Percentiles rank a stretch among this genome's conserved stretches.
These are phyloP conservation scores for Sorex araneus DNA, from an alignment of 2,113 vertebrate species.

Conservation along the genomic window DNA sequence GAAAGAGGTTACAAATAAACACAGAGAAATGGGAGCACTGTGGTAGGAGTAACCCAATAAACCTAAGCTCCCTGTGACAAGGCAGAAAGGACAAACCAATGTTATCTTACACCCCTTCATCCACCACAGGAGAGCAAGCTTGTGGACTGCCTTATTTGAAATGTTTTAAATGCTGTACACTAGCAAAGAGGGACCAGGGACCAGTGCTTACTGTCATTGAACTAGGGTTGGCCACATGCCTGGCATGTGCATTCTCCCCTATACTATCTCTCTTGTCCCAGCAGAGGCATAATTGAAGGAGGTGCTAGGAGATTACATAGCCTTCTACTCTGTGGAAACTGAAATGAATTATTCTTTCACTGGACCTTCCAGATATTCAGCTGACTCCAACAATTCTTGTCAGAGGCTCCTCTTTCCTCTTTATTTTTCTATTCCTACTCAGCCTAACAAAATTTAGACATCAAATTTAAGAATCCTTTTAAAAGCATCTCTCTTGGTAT, in stretches of 20 bases:
- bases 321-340: background rate
- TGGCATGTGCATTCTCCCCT: too few species aligned
- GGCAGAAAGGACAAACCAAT: too few species aligned
- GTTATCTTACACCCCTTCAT: too few species aligned
- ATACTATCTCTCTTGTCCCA: too few species aligned
- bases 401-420: background rate
- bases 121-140: background rate
- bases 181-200: background rate
- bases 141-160: background rate
- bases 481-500: slow-evolving; percentile 46
- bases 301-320: background rate
- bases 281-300: too few species aligned
- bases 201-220: background rate
- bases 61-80: too few species aligned
- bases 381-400: background rate
- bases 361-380: background rate
- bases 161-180: background rate
- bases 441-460: background rate
- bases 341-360: slow-evolving; percentile 2
- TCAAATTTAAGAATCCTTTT: background rate
- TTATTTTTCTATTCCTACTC: background rate
- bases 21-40: too few species aligned
- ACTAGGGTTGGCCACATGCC: too few species aligned
- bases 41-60: too few species aligned
- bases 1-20: too few species aligned